Evolutionary conservation across 2,797 vertebrate species (phyloP).

Genomic region (Parauchenoglanis punctatus): DNA sequence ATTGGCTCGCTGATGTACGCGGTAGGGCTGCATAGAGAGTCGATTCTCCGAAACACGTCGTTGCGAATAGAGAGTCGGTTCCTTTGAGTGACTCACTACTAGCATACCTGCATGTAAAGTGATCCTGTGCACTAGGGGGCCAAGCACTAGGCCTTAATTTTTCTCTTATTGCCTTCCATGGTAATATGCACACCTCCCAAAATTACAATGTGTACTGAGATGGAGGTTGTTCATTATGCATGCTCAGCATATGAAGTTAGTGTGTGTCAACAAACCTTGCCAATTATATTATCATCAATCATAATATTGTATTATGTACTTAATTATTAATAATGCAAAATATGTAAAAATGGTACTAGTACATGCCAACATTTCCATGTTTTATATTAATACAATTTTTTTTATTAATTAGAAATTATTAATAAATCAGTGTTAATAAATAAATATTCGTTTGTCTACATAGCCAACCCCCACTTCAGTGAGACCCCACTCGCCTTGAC

Average conservation of each 20-base stretch:
- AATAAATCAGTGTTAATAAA: not conserved
- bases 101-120: not conserved
- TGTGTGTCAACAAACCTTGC: not conserved
- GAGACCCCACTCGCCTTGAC: too few relatives aligned
- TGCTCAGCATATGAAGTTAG: too few relatives aligned
- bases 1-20: not conserved
- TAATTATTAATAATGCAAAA: not conserved
- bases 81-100: not conserved
- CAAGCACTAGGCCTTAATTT: not conserved
- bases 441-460: not conserved
- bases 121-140: not conserved
- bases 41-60: not conserved
- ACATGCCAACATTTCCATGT: not conserved
- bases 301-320: not conserved
- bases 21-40: constrained; percentile 16
- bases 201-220: not conserved
- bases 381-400: not conserved
- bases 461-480: not conserved
- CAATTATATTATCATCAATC: not conserved
- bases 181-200: not conserved
- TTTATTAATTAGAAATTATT: too few relatives aligned
- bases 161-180: not conserved
- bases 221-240: not conserved
- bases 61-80: not conserved
- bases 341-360: not conserved